Percentiles rank a stretch among this genome's conserved stretches.
These are phyloP conservation scores for Sorex maritimensis DNA, from an alignment of 2,797 vertebrate species.

Conservation along the genomic window DNA sequence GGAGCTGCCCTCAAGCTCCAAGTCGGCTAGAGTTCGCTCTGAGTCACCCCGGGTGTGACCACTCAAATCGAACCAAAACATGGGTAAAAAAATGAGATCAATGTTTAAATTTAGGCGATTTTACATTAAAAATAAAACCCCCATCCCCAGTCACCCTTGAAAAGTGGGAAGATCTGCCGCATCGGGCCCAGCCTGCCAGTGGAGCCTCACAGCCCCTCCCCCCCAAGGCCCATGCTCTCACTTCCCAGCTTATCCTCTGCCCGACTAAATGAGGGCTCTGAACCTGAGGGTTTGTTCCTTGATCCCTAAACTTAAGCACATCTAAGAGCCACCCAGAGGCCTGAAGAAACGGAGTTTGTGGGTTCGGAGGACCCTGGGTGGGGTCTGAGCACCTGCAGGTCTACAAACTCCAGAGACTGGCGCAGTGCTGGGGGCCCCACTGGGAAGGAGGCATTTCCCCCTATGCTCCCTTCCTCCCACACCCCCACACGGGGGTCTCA, in stretches of 20 bases:
- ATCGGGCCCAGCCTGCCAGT: background rate
- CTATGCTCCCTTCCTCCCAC: rapidly evolving
- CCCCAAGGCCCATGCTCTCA: background rate
- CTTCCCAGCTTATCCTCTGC: background rate
- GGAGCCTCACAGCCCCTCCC: too few relatives aligned
- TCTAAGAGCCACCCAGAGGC: too few relatives aligned
- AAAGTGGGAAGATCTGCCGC: background rate
- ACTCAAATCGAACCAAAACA: too few relatives aligned
- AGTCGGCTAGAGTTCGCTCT: too few relatives aligned
- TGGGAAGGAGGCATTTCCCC: background rate
- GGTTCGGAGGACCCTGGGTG: rapidly evolving
- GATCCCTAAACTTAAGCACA: background rate
- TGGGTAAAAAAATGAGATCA: background rate
- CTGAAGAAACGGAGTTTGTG: background rate
- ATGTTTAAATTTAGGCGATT: background rate
- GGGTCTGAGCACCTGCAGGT: background rate
- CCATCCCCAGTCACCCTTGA: background rate
- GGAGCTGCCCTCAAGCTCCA: too few relatives aligned
- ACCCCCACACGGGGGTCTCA: background rate
- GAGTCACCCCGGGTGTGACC: too few relatives aligned
- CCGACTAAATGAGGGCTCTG: background rate
- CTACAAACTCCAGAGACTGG: too few relatives aligned
- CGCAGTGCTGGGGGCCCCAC: too few relatives aligned
- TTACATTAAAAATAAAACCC: background rate
- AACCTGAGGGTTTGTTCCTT: background rate